Percentiles rank a stretch among this genome's conserved stretches.
Evolutionary conservation across 2,888 invertebrate species (phyloP).

Genomic region (Xanthia togata): DNA sequence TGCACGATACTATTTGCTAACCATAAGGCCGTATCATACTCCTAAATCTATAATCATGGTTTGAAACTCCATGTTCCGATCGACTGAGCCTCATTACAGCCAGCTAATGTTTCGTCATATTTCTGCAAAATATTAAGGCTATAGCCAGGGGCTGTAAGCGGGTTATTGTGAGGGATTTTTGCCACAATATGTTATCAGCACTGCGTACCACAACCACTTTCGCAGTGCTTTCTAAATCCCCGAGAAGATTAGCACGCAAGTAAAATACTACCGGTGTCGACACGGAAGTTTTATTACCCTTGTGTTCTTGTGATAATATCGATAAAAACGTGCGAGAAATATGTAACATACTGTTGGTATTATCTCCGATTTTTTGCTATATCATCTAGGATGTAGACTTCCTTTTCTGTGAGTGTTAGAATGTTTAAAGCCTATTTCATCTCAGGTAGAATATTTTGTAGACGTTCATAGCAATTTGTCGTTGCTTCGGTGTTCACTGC

Average conservation of each 20-base stretch:
- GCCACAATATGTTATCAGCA: constrained; percentile 81
- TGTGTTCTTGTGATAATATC: constrained; percentile 61
- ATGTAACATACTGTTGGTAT: constrained; percentile 57
- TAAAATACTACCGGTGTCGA: constrained; percentile 68
- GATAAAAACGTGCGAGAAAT: constrained; percentile 55
- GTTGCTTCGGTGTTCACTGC: not conserved
- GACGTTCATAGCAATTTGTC: not conserved
- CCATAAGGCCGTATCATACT: constrained; percentile 43
- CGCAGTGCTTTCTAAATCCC: constrained; percentile 84
- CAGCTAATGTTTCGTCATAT: constrained; percentile 62
- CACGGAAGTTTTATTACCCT: constrained; percentile 66
- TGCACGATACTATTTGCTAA: constrained; percentile 39
- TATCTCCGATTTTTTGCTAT: constrained; percentile 31
- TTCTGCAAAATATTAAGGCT: constrained; percentile 59
- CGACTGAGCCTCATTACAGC: constrained; percentile 52
- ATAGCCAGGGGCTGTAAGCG: constrained; percentile 73
- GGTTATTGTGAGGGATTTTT: constrained; percentile 82
- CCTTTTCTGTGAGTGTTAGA: constrained; percentile 17
- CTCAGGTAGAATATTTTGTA: not conserved
- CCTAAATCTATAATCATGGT: constrained; percentile 62
- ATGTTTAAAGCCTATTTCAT: constrained; percentile 4
- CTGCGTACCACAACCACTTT: constrained; percentile 79
- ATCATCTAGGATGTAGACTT: constrained; percentile 51
- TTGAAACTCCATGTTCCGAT: constrained; percentile 58
- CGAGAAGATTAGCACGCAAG: constrained; percentile 80